Percentiles rank a stretch among this genome's conserved stretches.
Conservation (phyloP, 2,113 vertebrate genomes). For the Fulica atra region DNA sequence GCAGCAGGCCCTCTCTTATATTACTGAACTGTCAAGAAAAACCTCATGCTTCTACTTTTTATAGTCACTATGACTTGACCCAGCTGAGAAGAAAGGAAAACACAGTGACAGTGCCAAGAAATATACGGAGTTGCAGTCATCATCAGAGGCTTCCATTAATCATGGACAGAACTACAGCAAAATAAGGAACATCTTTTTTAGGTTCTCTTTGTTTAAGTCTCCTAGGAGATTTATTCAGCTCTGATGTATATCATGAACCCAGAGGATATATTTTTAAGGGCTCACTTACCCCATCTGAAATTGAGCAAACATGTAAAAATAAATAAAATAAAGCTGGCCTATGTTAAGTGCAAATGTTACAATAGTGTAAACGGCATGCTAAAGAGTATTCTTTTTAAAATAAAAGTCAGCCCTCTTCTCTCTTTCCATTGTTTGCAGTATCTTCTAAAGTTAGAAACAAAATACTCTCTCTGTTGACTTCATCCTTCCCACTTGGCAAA, state of each 20-base stretch:
- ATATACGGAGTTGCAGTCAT: slow-evolving; percentile 59
- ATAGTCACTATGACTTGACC: slow-evolving; percentile 59
- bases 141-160: slow-evolving; percentile 68
- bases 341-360: slow-evolving; percentile 25
- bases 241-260: slow-evolving; percentile 43
- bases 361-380: not conserved
- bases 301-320: slow-evolving; percentile 33
- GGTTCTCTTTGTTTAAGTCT: slow-evolving; percentile 57
- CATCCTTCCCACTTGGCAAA: slow-evolving; percentile 52
- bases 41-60: slow-evolving; percentile 47
- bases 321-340: slow-evolving; percentile 53
- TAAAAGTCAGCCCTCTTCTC: not conserved
- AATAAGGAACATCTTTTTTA: slow-evolving; percentile 70
- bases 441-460: slow-evolving; percentile 64
- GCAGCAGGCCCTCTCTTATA: slow-evolving; percentile 51
- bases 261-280: slow-evolving; percentile 36
- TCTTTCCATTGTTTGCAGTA: slow-evolving; percentile 50
- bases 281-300: slow-evolving; percentile 32
- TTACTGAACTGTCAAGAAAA: slow-evolving; percentile 60
- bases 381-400: slow-evolving; percentile 28
- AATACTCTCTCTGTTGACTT: slow-evolving; percentile 52
- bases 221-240: slow-evolving; percentile 49
- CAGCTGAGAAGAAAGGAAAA: slow-evolving; percentile 69
- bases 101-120: slow-evolving; percentile 62
- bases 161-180: slow-evolving; percentile 39